phyloP scores from a whole-genome alignment of 2,888 invertebrate genomes.

The Agapostemon virescens region DNA sequence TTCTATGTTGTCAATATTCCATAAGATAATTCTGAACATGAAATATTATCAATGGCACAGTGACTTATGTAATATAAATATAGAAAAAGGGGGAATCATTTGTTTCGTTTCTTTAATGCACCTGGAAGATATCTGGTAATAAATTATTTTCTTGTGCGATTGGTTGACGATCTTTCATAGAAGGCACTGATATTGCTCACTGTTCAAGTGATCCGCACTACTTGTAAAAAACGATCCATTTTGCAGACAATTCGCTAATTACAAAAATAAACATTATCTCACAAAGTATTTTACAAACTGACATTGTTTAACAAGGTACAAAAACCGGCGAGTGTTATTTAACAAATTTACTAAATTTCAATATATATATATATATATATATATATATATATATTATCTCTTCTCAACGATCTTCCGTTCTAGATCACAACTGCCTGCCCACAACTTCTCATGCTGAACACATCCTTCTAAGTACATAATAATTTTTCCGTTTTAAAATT shows the following conservation, averaged over 20 bases:
- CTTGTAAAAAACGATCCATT: constrained; percentile 16
- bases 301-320: constrained; percentile 47
- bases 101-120: constrained; percentile 31
- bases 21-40: constrained; percentile 42
- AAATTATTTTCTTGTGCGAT: constrained; percentile 56
- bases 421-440: constrained; percentile 66
- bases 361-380: no score
- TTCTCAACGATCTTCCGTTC: constrained; percentile 60
- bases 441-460: constrained; percentile 41
- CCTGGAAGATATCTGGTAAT: constrained; percentile 38
- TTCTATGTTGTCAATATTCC: constrained; percentile 33
- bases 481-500: constrained; percentile 35
- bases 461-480: constrained; percentile 60
- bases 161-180: constrained; percentile 12
- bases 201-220: not conserved
- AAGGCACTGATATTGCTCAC: constrained; percentile 17
- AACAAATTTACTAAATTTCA: constrained; percentile 52
- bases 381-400: constrained; percentile 64
- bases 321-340: constrained; percentile 47
- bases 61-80: constrained; percentile 49
- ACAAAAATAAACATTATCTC: constrained; percentile 58
- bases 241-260: constrained; percentile 36
- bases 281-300: constrained; percentile 57
- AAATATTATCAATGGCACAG: constrained; percentile 53
- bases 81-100: constrained; percentile 46